phyloP scores from a whole-genome alignment of 2,113 vertebrate species.

The Serilophus lunatus region DNA sequence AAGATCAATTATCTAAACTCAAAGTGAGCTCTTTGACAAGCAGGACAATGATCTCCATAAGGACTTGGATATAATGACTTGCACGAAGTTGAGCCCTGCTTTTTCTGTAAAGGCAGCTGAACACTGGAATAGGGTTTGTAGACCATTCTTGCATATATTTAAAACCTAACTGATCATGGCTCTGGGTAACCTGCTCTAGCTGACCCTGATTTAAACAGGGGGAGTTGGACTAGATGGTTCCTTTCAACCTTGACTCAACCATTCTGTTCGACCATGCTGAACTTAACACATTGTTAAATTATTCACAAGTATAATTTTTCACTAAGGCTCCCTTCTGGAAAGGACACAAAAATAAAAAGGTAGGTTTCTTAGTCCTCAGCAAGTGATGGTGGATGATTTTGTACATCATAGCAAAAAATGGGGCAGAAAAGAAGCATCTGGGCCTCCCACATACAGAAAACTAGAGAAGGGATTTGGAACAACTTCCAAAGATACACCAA shows the following conservation, averaged over 20 bases:
- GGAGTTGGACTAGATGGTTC: neutral
- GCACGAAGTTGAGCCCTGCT: neutral
- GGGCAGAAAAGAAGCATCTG: neutral
- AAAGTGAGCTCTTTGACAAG: neutral
- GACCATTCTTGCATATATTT: neutral
- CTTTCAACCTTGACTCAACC: neutral
- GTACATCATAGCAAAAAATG: neutral
- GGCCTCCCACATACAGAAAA: neutral
- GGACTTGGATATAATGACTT: neutral
- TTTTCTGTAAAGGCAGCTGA: neutral
- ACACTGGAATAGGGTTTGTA: neutral
- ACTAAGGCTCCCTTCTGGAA: neutral
- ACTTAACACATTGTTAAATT: neutral
- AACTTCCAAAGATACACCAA: neutral
- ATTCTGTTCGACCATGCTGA: neutral
- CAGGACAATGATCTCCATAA: neutral
- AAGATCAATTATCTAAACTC: neutral
- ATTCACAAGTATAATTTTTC: neutral
- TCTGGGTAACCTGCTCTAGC: neutral
- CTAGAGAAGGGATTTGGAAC: neutral
- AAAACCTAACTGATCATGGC: neutral
- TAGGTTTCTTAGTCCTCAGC: neutral
- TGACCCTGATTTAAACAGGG: neutral
- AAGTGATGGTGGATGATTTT: neutral
- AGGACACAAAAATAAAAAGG: neutral